Evolutionary conservation across 2,888 invertebrate species (phyloP), one percentile per base, ranked within the genome.

Genomic region (Agriopis leucophaearia): DNA sequence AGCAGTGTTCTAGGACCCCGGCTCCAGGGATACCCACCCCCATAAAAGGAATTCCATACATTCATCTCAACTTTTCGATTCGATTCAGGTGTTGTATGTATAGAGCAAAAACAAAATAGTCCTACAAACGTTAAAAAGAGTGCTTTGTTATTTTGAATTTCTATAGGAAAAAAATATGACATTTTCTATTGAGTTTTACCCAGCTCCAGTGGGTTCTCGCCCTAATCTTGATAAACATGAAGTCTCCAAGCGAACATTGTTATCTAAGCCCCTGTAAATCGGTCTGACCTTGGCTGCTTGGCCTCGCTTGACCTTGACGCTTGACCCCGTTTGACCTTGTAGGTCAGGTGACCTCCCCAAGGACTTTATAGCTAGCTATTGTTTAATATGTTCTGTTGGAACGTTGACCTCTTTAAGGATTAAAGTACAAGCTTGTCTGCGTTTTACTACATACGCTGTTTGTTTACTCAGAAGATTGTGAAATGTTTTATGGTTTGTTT

Each of bases 261-360:
- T 70, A 71, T 67, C 61, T 62, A 52, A 77, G 70, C 71, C 44
- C 51, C 52, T 40, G 18, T 45, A 54, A 58, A 50, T n/a, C 40
- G 13, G 60, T 64, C 68, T 76, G 80, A 80, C 84, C 84, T 84
- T 83, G 80, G 72, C 42, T 71, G 70, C 64, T 64, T 79, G 75
- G 76, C 80, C 78, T 77, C 80, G 73, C 8, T 8, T 75, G 80
- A 81, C 84, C 84, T 84, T 83, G 80, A 72, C 70, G 70, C 64
- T 61, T 79, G 75, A 77, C 80, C 78, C 77, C 79, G 74, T 73
- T 72, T 75, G 82, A 80, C 79, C 81, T 80, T 74, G 72, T 72
- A 66, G 74, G 77, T 76, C 71, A 66, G 74, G 77, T 76, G 71
- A 74, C 66, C 62, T 74, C 75, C 78, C 55, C 58, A 57, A 72